Percentiles rank a stretch among this genome's conserved stretches.
Evolutionary conservation across 1,140 invertebrate genomes (phyloP).

Genomic region (Drosophila athabasca): DNA sequence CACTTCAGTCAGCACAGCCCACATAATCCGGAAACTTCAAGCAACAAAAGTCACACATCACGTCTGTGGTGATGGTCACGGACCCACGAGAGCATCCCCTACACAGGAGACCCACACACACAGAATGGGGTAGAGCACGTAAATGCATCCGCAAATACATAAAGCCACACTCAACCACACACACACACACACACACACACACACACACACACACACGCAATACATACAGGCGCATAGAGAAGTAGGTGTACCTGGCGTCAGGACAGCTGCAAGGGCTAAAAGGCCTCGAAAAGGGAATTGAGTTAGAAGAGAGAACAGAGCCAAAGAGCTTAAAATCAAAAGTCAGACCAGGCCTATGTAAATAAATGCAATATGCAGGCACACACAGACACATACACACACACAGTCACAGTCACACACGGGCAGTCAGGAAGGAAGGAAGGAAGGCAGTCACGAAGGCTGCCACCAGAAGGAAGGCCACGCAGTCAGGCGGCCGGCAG

Average conservation of each 20-base stretch:
- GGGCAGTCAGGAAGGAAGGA: conserved; percentile 27
- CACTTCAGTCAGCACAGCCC: conserved; percentile 25
- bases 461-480: too few species aligned
- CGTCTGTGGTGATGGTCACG: conserved; percentile 27
- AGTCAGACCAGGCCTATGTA: conserved; percentile 76
- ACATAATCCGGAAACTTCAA: conserved; percentile 40
- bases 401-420: conserved; percentile 4
- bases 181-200: conserved; percentile 2
- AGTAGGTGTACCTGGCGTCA: conserved; percentile 47
- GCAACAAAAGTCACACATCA: conserved; percentile 60
- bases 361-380: conserved; percentile 79
- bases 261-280: conserved; percentile 57
- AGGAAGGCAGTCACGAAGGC: conserved; percentile 20
- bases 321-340: conserved; percentile 79
- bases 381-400: conserved; percentile 5
- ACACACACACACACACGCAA: neutral
- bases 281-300: conserved; percentile 60
- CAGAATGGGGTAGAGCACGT: conserved; percentile 47
- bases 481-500: conserved; percentile 2
- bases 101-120: conserved; percentile 27
- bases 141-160: conserved; percentile 77
- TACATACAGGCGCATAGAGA: conserved; percentile 10
- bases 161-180: conserved; percentile 23
- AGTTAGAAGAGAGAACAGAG: conserved; percentile 51
- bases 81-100: conserved; percentile 24